Conservation (phyloP, 2,797 vertebrate genomes). For the Holocentrus rufus region DNA sequence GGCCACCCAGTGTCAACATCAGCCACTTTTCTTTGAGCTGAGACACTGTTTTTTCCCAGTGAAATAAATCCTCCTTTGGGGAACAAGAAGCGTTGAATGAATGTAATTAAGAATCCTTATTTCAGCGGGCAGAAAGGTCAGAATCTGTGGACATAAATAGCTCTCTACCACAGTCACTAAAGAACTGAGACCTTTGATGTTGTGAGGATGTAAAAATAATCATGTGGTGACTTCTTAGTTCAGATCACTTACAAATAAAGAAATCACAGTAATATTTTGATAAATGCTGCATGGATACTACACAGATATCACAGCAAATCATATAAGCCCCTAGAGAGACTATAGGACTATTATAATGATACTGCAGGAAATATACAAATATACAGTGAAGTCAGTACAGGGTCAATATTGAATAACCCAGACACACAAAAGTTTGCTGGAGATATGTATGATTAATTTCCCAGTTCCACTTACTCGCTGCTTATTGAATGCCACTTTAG, state of each 20-base stretch:
- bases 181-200: too few relatives aligned
- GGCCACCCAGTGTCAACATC: slow-evolving; percentile 50
- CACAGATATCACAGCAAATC: not conserved
- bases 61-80: slow-evolving; percentile 26
- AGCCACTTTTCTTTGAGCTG: slow-evolving; percentile 6
- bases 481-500: too few relatives aligned
- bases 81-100: slow-evolving; percentile 28
- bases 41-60: slow-evolving; percentile 12
- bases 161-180: slow-evolving; percentile 2
- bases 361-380: too few relatives aligned
- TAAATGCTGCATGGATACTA: not conserved
- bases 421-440: too few relatives aligned
- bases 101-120: slow-evolving; percentile 35
- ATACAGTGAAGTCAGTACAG: too few relatives aligned
- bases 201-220: too few relatives aligned
- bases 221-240: too few relatives aligned
- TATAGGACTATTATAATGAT: not conserved
- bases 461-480: too few relatives aligned
- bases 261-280: not conserved
- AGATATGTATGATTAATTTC: too few relatives aligned
- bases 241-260: too few relatives aligned
- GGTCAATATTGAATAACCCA: too few relatives aligned
- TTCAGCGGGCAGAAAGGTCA: slow-evolving; percentile 7
- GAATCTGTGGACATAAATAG: not conserved
- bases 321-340: not conserved